Evolutionary conservation across 2,797 vertebrate species (phyloP).

Genomic region (Pseudochirops cupreus): DNA sequence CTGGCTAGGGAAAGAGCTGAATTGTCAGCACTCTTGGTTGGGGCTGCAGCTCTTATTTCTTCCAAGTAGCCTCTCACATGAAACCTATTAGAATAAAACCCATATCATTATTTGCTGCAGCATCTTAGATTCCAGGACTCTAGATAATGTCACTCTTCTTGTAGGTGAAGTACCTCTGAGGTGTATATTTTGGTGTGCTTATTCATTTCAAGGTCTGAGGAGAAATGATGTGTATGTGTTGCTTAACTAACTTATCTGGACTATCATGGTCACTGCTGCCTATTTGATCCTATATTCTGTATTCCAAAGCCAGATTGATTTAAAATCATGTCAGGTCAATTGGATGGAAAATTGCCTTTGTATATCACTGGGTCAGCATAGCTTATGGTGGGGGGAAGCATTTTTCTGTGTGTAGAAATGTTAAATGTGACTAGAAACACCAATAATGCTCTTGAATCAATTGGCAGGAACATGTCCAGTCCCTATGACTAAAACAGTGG

Average conservation of each 20-base stretch:
- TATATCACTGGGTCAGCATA: not conserved
- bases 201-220: not conserved
- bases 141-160: not conserved
- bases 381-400: not conserved
- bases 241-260: not conserved
- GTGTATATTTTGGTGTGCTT: not conserved
- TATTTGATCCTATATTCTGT: not conserved
- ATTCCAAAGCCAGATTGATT: not conserved
- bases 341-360: not conserved
- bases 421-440: not conserved
- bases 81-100: not conserved
- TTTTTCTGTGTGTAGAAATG: not conserved
- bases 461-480: not conserved
- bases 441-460: not conserved
- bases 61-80: slow-evolving; percentile 16
- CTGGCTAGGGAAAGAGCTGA: not conserved
- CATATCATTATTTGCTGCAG: not conserved
- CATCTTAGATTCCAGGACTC: not conserved
- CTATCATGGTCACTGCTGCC: not conserved
- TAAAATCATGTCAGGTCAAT: not conserved
- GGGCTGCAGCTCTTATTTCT: not conserved
- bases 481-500: not conserved
- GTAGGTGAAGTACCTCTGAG: not conserved
- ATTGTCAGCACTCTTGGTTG: slow-evolving; percentile 23
- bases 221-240: not conserved